Evolutionary conservation across 2,797 vertebrate genomes (phyloP).

Genomic region (Buphagus erythrorhynchus): DNA sequence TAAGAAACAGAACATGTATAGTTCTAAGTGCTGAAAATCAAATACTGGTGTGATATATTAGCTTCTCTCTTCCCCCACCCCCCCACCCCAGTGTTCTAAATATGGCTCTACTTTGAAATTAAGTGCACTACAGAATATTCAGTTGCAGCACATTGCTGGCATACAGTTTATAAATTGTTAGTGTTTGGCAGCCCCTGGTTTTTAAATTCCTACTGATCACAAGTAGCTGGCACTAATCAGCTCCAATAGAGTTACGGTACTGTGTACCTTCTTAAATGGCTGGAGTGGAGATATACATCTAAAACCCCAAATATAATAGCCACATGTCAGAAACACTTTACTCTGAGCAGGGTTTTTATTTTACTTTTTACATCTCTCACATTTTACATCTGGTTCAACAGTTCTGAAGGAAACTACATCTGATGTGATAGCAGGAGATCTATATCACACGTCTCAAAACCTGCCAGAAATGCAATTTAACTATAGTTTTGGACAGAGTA

Average conservation of each 20-base stretch:
- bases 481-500: slow-evolving; percentile 31
- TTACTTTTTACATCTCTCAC: slow-evolving; percentile 57
- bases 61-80: neutral
- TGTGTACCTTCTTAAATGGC: slow-evolving; percentile 42
- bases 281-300: slow-evolving; percentile 25
- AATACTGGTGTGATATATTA: slow-evolving; percentile 47
- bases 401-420: slow-evolving; percentile 65
- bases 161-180: slow-evolving; percentile 58
- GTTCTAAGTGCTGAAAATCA: slow-evolving; percentile 51
- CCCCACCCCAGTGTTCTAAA: neutral
- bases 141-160: slow-evolving; percentile 48
- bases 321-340: slow-evolving; percentile 48
- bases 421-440: slow-evolving; percentile 70
- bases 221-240: slow-evolving; percentile 56
- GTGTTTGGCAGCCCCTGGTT: slow-evolving; percentile 64
- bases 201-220: slow-evolving; percentile 61
- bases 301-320: slow-evolving; percentile 25
- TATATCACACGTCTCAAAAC: slow-evolving; percentile 64
- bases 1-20: slow-evolving; percentile 1
- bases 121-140: slow-evolving; percentile 56
- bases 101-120: slow-evolving; percentile 61
- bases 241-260: slow-evolving; percentile 33
- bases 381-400: slow-evolving; percentile 68
- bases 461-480: slow-evolving; percentile 54
- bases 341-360: slow-evolving; percentile 36